Evolutionary conservation across 2,888 invertebrate genomes (phyloP), one percentile per base, ranked within the genome.

Genomic region (Apotomis capreana): DNA sequence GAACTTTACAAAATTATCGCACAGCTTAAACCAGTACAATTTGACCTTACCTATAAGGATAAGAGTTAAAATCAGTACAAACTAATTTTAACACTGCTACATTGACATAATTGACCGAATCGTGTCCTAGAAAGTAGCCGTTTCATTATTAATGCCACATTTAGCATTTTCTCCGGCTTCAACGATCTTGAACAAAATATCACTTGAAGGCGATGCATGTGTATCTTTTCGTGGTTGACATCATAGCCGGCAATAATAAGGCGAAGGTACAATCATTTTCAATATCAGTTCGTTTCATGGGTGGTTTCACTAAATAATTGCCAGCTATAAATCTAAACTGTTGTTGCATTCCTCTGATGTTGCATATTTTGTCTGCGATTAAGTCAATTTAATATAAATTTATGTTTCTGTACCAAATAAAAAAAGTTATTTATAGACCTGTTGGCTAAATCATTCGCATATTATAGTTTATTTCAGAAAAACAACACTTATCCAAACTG

Each of bases 401-500:
- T 51, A 26, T 37, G 13, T 37, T 5, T 51, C 9, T 15, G 13
- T 13, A 37, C 37, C 13, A n/a, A 51, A n/a, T 52, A 15, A 55
- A 57, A 69, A 63, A 15, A 37, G 15, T 6, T 13, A 57, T 51
- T 15, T 57, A 55, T 55, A 49, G 55, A 61, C 13, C 26, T 62
- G 54, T n/a, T n/a, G n/a, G n/a, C 49, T 57, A 62, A 61, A 54
- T 68, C 9, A 9, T n/a, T 49, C 36, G 49, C n/a, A 61, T 54
- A 57, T n/a, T 57, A 37, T 55, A 61, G 15, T 70, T 64, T 51
- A 26, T 44, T 58, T 40, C 64, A 52, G 55, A 49, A 71, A 51
- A 68, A 55, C 40, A 65, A n/a, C 57, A 68, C 67, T 67, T 62
- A 67, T 60, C 54, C 61, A 51, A 68, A 68, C 54, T 55, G 61